Evolutionary conservation across 2,797 vertebrate genomes (phyloP).

Genomic region (Loriculus beryllinus): DNA sequence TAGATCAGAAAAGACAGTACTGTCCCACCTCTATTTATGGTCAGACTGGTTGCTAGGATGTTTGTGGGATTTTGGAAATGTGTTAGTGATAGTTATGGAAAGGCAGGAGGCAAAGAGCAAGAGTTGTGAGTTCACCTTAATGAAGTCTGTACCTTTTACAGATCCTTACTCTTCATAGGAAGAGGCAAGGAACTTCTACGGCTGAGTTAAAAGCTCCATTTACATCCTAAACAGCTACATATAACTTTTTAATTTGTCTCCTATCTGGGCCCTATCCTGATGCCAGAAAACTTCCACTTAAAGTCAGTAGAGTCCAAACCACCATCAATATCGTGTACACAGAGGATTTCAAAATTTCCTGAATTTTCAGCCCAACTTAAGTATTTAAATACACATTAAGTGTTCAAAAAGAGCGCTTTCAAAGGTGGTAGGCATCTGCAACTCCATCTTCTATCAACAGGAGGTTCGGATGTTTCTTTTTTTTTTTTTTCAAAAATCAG

Average conservation of each 20-base stretch:
- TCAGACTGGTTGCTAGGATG: background rate
- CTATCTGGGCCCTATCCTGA: background rate
- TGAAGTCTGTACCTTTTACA: conserved; percentile 5
- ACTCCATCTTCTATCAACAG: conserved; percentile 38
- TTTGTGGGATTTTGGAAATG: background rate
- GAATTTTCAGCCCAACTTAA: background rate
- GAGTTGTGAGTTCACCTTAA: background rate
- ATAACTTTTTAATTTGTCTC: background rate
- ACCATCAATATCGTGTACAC: background rate
- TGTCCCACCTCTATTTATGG: background rate
- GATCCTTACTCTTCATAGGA: conserved; percentile 17
- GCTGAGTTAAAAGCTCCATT: conserved; percentile 4
- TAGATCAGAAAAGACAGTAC: background rate
- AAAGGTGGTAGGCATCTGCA: conserved; percentile 11
- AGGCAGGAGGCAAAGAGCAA: background rate
- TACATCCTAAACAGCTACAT: background rate
- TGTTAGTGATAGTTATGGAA: background rate
- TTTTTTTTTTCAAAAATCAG: background rate
- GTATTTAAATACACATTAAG: conserved; percentile 2
- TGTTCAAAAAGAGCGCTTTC: background rate
- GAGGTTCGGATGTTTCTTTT: conserved; percentile 10
- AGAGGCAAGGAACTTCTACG: background rate
- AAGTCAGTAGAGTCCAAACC: background rate
- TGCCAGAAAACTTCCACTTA: background rate
- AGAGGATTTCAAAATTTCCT: background rate